Percentiles rank a stretch among this genome's conserved stretches.
Conservation (phyloP, 2,113 vertebrate genomes). For the Girardinichthys multiradiatus region DNA sequence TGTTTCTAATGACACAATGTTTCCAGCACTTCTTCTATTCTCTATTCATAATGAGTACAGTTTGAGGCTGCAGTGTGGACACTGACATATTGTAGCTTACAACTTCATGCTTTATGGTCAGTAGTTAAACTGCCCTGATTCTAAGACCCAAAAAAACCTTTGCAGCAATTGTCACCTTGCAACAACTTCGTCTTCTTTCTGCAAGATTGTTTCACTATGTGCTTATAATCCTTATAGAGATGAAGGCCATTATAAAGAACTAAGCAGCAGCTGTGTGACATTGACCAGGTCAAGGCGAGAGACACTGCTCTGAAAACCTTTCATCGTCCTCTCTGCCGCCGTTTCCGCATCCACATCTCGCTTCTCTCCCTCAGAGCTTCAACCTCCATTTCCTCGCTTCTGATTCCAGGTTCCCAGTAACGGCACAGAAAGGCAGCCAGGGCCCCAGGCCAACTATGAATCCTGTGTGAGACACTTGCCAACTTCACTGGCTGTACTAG, state of each 20-base stretch:
- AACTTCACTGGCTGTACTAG: slow-evolving; percentile 52
- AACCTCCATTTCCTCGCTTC: slow-evolving; percentile 47
- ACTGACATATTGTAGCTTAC: slow-evolving; percentile 17
- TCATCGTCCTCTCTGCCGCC: slow-evolving; percentile 38
- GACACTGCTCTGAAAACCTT: slow-evolving; percentile 30
- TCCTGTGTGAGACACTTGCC: slow-evolving; percentile 75
- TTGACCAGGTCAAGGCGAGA: slow-evolving; percentile 18
- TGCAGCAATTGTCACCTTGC: neutral
- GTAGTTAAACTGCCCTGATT: slow-evolving; percentile 3
- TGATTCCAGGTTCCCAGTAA: slow-evolving; percentile 61
- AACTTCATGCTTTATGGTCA: too few relatives aligned
- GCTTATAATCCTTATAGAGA: slow-evolving; percentile 33
- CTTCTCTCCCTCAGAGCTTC: slow-evolving; percentile 56
- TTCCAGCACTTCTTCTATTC: slow-evolving; percentile 26
- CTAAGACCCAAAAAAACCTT: neutral
- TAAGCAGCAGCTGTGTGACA: slow-evolving; percentile 56
- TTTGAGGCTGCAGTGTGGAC: neutral
- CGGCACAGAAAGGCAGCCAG: slow-evolving; percentile 38
- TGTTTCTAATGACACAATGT: slow-evolving; percentile 31
- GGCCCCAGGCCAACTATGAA: slow-evolving; percentile 34
- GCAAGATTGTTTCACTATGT: slow-evolving; percentile 5
- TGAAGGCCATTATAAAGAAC: slow-evolving; percentile 41
- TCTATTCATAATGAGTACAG: slow-evolving; percentile 33
- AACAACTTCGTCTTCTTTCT: slow-evolving; percentile 2
- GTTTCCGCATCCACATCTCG: slow-evolving; percentile 49